Conservation (phyloP, 2,113 vertebrate genomes). For the Cercocebus atys region DNA sequence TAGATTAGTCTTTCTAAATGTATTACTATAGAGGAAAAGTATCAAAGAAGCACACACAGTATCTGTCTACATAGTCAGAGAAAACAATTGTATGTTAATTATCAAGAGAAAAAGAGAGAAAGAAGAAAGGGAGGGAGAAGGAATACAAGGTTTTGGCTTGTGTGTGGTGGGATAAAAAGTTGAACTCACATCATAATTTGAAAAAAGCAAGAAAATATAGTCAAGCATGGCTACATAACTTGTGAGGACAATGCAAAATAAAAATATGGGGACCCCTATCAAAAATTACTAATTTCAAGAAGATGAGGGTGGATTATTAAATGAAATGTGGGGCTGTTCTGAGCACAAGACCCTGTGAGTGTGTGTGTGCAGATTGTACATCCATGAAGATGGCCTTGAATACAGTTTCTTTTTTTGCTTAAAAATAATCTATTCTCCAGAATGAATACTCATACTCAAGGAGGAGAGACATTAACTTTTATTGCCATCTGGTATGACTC, state of each 20-base stretch:
- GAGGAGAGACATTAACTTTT: neutral
- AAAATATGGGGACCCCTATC: neutral
- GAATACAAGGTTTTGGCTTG: neutral
- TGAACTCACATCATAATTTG: neutral
- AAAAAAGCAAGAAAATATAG: neutral
- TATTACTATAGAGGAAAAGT: neutral
- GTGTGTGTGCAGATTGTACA: rapidly evolving
- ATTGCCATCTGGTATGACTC: neutral
- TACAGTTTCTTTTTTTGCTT: neutral
- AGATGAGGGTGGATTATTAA: neutral
- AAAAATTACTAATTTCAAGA: neutral
- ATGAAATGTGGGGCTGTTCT: neutral
- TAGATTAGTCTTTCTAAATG: neutral
- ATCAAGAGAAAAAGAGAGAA: neutral
- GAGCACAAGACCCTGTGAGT: rapidly evolving
- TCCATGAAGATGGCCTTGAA: rapidly evolving
- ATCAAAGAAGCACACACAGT: neutral
- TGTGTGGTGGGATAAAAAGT: neutral
- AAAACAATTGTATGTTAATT: neutral
- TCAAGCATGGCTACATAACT: no score
- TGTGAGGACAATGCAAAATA: neutral
- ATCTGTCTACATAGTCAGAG: neutral
- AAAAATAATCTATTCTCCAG: neutral
- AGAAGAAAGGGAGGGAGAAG: neutral
- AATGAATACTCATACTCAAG: neutral